Percentiles rank a stretch among this genome's conserved stretches.
Conservation (phyloP, 2,113 vertebrate species). For the Albula glossodonta region DNA sequence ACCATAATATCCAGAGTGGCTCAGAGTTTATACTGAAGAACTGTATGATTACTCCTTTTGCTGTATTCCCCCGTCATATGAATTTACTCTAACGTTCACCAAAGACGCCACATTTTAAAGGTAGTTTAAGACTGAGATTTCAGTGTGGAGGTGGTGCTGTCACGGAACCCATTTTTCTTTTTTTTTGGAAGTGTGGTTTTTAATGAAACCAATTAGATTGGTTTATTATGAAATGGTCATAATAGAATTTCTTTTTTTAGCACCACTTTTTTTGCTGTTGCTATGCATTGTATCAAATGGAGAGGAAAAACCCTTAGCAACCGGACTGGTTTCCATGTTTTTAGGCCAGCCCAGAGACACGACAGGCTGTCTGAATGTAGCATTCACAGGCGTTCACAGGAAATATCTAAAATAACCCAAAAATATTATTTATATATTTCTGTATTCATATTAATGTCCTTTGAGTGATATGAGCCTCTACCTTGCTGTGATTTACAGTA, state of each 20-base stretch:
- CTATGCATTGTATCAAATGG: conserved; percentile 9
- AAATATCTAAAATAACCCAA: background rate
- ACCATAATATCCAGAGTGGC: no score
- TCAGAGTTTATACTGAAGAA: no score
- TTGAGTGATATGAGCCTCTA: no score
- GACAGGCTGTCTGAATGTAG: no score
- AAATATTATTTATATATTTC: background rate
- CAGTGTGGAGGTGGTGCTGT: conserved; percentile 1
- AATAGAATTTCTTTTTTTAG: conserved; percentile 26
- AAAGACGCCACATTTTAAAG: background rate
- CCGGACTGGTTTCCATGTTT: conserved; percentile 6
- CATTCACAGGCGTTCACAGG: background rate
- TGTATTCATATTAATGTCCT: no score
- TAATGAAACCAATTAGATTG: conserved; percentile 6
- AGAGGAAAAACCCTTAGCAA: conserved; percentile 20
- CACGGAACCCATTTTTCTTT: conserved; percentile 3
- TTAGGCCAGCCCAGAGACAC: background rate
- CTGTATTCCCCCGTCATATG: background rate
- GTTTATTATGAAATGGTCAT: conserved; percentile 25
- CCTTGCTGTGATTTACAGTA: no score
- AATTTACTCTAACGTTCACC: background rate
- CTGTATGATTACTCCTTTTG: background rate
- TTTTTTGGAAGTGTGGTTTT: conserved; percentile 18
- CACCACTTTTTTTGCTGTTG: conserved; percentile 18
- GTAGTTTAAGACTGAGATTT: background rate